Conservation (phyloP, 2,888 invertebrate species). For the Hedya salicella region DNA sequence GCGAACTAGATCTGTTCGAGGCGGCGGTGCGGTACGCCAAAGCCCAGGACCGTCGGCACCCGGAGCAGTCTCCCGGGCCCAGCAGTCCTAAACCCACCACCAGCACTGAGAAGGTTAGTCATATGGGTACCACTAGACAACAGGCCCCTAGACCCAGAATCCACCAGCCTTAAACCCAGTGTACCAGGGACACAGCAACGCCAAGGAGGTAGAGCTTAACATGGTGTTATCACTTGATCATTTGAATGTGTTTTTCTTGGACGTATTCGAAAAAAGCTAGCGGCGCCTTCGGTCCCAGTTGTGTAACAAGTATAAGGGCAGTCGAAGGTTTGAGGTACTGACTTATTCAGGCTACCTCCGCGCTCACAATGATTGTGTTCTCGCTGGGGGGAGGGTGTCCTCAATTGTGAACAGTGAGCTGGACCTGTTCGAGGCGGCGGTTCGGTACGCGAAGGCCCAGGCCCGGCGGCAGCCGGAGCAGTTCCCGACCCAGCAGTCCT, state of each 20-base stretch:
- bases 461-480: conserved; percentile 66
- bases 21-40: conserved; percentile 87
- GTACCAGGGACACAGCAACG: no score
- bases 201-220: no score
- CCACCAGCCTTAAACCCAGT: no score
- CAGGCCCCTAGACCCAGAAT: no score
- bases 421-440: conserved; percentile 90
- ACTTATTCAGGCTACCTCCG: no score
- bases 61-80: conserved; percentile 63
- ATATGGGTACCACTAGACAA: no score
- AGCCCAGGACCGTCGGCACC: conserved; percentile 66
- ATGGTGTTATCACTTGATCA: no score
- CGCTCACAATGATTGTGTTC: conserved; percentile 89
- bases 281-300: no score
- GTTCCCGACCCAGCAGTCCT: conserved; percentile 69
- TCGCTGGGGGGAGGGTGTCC: conserved; percentile 89
- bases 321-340: no score
- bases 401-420: conserved; percentile 91
- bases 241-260: no score
- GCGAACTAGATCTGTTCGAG: conserved; percentile 91
- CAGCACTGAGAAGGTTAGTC: conserved; percentile 63
- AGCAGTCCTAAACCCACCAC: conserved; percentile 74
- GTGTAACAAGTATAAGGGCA: no score
- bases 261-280: no score
- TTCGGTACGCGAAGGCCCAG: conserved; percentile 78